Evolutionary conservation across 2,113 vertebrate genomes (phyloP).

Genomic region (Recurvirostra avosetta): DNA sequence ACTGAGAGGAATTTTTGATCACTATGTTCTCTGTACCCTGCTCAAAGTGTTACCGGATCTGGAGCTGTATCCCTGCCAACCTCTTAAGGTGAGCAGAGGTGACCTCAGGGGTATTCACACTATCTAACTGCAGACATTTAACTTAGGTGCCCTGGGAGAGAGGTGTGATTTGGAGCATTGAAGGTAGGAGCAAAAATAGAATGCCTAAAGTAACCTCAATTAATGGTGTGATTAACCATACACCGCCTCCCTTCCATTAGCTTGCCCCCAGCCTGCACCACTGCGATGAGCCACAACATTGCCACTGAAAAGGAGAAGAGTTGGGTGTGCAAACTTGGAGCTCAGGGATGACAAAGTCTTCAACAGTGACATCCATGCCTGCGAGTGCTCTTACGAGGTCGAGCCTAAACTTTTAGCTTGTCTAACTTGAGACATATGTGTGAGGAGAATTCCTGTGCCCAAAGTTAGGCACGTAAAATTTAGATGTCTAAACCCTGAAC

Average conservation of each 20-base stretch:
- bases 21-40: not conserved
- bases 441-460: not conserved
- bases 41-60: not conserved
- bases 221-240: not conserved
- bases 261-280: not conserved
- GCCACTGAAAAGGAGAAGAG: not conserved
- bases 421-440: not conserved
- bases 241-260: not conserved
- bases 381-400: not conserved
- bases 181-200: not conserved
- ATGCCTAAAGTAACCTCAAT: not conserved
- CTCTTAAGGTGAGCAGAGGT: not conserved
- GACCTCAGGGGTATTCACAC: not conserved
- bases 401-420: not conserved
- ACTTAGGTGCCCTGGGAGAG: not conserved
- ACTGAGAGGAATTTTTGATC: not conserved
- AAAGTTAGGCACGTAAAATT: not conserved
- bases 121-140: not conserved
- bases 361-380: not conserved
- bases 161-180: not conserved
- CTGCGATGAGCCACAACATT: not conserved
- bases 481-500: not conserved
- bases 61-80: not conserved
- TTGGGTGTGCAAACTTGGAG: not conserved
- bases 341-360: not conserved